These are phyloP conservation scores for Mamestra brassicae DNA, from an alignment of 2,888 invertebrate genomes.

Conservation along the genomic window DNA sequence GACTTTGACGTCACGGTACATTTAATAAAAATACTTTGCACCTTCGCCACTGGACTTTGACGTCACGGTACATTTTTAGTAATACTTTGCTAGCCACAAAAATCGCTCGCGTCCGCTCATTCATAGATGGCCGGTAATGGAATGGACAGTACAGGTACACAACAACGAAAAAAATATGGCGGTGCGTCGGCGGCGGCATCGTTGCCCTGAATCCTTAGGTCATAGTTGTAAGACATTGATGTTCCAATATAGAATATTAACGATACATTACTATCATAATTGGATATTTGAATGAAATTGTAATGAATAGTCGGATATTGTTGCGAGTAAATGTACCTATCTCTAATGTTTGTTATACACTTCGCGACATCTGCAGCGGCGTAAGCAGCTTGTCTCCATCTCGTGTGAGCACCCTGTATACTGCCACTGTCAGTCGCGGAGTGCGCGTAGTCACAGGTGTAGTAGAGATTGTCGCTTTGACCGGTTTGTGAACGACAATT, in stretches of 20 bases:
- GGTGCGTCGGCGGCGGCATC: too few relatives aligned
- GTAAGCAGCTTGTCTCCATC: not conserved
- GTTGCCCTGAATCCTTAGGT: not conserved
- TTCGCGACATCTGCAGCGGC: constrained; percentile 3
- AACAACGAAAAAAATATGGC: too few relatives aligned
- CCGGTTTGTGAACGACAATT: constrained; percentile 71
- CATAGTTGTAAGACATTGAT: constrained; percentile 40
- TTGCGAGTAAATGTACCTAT: constrained; percentile 24
- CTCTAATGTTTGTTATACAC: constrained; percentile 37
- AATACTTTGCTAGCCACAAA: too few relatives aligned
- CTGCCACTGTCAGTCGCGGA: constrained; percentile 8
- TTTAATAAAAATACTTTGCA: too few relatives aligned
- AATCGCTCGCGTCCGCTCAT: too few relatives aligned
- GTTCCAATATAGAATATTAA: constrained; percentile 33
- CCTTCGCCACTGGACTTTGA: too few relatives aligned
- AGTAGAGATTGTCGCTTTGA: constrained; percentile 65
- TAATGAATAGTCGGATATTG: constrained; percentile 8
- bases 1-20: too few relatives aligned
- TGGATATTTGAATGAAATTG: constrained; percentile 28
- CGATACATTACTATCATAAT: constrained; percentile 5
- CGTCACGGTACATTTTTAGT: too few relatives aligned
- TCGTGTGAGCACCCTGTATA: not conserved
- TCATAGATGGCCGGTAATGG: too few relatives aligned
- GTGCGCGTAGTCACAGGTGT: constrained; percentile 58
- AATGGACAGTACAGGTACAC: too few relatives aligned